phyloP scores from a whole-genome alignment of 2,888 invertebrate genomes.

The Phorcus lineatus region DNA sequence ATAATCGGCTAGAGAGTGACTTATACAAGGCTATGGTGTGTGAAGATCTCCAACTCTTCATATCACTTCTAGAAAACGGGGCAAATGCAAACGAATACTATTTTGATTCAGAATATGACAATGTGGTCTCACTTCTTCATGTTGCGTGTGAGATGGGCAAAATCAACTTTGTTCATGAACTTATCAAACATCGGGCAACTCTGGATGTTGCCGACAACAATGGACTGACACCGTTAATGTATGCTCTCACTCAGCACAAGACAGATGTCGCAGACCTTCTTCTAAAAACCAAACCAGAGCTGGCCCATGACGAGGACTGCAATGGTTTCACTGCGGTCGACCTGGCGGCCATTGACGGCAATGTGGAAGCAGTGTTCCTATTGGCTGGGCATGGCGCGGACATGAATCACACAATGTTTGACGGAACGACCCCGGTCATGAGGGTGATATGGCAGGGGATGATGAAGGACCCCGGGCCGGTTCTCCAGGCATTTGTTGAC shows the following conservation, averaged over 20 bases:
- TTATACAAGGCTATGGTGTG: slow-evolving; percentile 41
- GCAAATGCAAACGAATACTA: slow-evolving; percentile 52
- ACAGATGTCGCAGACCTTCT: slow-evolving; percentile 59
- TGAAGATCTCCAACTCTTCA: slow-evolving; percentile 34
- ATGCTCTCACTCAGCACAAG: slow-evolving; percentile 39
- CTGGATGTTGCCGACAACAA: not conserved
- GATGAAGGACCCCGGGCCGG: not conserved
- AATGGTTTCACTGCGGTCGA: slow-evolving; percentile 62
- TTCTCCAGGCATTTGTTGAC: slow-evolving; percentile 41
- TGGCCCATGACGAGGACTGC: slow-evolving; percentile 52
- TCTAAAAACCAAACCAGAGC: slow-evolving; percentile 12
- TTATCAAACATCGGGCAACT: not conserved
- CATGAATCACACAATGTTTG: slow-evolving; percentile 52
- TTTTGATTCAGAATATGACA: slow-evolving; percentile 51
- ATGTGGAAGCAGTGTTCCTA: slow-evolving; percentile 48
- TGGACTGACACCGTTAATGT: slow-evolving; percentile 11
- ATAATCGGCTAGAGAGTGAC: not conserved
- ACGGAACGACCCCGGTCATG: slow-evolving; percentile 65
- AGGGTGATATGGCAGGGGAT: slow-evolving; percentile 28
- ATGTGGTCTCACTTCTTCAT: slow-evolving; percentile 58
- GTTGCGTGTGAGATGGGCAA: slow-evolving; percentile 63
- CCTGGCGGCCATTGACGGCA: slow-evolving; percentile 57
- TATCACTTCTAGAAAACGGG: slow-evolving; percentile 41
- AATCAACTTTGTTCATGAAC: slow-evolving; percentile 47
- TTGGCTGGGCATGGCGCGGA: slow-evolving; percentile 55